phyloP scores from a whole-genome alignment of 2,888 invertebrate genomes.

The Carpatolechia fugitivella region DNA sequence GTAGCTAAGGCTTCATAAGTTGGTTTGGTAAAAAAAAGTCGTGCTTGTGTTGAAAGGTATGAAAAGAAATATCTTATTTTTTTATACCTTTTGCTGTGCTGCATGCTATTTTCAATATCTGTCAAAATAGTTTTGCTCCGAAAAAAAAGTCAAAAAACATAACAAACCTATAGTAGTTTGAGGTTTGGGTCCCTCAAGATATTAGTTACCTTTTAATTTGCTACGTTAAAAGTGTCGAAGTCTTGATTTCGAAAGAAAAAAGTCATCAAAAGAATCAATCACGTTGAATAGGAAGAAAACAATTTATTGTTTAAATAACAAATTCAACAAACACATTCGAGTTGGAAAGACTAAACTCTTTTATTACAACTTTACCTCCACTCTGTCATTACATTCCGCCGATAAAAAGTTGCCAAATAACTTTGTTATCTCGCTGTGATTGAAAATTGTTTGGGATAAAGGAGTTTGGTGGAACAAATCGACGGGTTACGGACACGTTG shows the following conservation, averaged over 20 bases:
- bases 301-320: background rate
- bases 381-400: constrained; percentile 41
- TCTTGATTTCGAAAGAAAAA: no score
- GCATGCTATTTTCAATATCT: no score
- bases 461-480: constrained; percentile 11
- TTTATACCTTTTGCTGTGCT: no score
- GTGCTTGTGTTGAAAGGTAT: background rate
- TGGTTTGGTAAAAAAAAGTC: background rate
- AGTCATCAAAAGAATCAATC: no score
- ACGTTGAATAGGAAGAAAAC: background rate
- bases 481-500: background rate
- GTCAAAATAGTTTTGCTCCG: no score
- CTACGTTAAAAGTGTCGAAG: no score
- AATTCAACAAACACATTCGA: background rate
- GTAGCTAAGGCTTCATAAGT: background rate
- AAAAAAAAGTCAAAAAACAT: no score
- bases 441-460: background rate
- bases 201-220: no score
- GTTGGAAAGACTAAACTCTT: background rate
- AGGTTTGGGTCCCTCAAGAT: no score
- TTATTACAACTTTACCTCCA: background rate
- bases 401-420: constrained; percentile 26
- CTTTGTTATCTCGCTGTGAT: constrained; percentile 25
- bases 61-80: no score
- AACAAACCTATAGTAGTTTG: no score